These are phyloP conservation scores for Miichthys miiuy DNA, from an alignment of 2,797 vertebrate genomes.

Conservation along the genomic window DNA sequence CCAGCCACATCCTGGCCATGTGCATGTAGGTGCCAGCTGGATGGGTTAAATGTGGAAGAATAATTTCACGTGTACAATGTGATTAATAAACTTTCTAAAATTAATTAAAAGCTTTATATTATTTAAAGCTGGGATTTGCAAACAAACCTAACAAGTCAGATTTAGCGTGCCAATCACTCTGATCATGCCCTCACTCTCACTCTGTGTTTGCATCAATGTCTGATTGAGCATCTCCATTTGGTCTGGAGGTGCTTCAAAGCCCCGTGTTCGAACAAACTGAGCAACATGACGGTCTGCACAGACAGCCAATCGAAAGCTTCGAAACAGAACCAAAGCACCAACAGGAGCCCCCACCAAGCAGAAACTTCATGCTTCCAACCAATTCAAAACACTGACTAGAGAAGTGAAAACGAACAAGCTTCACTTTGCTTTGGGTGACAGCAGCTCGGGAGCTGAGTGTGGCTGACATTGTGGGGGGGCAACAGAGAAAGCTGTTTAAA, in stretches of 20 bases:
- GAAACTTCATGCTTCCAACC: slow-evolving; percentile 16
- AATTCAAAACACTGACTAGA: slow-evolving; percentile 40
- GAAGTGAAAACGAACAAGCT: slow-evolving; percentile 57
- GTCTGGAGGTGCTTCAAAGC: slow-evolving; percentile 45
- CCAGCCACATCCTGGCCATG: no score
- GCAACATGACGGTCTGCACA: slow-evolving; percentile 18
- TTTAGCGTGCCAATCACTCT: slow-evolving; percentile 13
- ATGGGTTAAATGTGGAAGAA: no score
- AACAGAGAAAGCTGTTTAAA: slow-evolving; percentile 68
- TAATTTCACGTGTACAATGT: no score
- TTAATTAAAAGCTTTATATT: not conserved
- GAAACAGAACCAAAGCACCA: slow-evolving; percentile 22
- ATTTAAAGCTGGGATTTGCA: not conserved
- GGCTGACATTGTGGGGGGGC: slow-evolving; percentile 44
- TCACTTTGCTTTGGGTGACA: slow-evolving; percentile 58
- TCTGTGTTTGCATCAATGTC: slow-evolving; percentile 1
- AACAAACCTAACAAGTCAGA: slow-evolving; percentile 4
- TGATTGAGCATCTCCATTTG: slow-evolving; percentile 26
- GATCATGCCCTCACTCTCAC: slow-evolving; percentile 15
- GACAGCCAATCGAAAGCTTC: slow-evolving; percentile 45
- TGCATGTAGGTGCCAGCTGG: no score
- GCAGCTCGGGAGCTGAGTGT: slow-evolving; percentile 46
- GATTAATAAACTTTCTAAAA: no score
- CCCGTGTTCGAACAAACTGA: slow-evolving; percentile 13
- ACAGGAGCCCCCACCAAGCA: slow-evolving; percentile 30